phyloP scores from a whole-genome alignment of 2,113 vertebrate genomes.

The Perca flavescens region DNA sequence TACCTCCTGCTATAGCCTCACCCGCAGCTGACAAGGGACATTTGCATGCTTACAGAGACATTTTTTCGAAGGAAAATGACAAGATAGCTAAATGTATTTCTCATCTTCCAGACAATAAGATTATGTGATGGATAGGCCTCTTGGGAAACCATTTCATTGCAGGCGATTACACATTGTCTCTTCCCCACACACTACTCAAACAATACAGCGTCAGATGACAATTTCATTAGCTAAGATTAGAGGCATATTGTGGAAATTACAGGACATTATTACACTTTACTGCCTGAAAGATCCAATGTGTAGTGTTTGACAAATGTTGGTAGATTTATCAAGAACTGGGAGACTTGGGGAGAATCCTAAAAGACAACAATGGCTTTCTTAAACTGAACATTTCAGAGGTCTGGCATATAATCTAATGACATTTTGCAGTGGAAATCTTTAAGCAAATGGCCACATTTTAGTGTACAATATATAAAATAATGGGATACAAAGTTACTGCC shows the following conservation, averaged over 20 bases:
- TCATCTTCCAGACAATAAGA: constrained; percentile 76
- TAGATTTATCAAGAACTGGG: constrained; percentile 59
- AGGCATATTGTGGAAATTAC: constrained; percentile 76
- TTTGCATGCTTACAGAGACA: constrained; percentile 62
- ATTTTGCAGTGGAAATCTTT: neutral
- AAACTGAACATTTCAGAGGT: constrained; percentile 12
- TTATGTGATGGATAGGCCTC: constrained; percentile 78
- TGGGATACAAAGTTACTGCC: neutral
- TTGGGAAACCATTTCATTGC: constrained; percentile 68
- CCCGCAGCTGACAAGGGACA: constrained; percentile 45
- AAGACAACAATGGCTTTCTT: constrained; percentile 31
- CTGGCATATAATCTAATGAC: neutral
- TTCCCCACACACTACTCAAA: constrained; percentile 70
- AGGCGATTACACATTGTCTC: constrained; percentile 77
- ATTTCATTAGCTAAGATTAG: constrained; percentile 85
- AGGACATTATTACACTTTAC: constrained; percentile 76
- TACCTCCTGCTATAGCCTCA: constrained; percentile 40
- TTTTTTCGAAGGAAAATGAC: constrained; percentile 67
- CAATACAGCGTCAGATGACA: constrained; percentile 77
- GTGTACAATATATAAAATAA: neutral
- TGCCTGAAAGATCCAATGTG: constrained; percentile 60
- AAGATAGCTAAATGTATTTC: constrained; percentile 72
- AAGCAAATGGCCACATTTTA: neutral
- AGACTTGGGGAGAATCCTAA: constrained; percentile 56
- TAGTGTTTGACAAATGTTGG: constrained; percentile 60